Evolutionary conservation across 2,797 vertebrate species (phyloP), one percentile per base, ranked within the genome.

Genomic region (Linurgus olivaceus): DNA sequence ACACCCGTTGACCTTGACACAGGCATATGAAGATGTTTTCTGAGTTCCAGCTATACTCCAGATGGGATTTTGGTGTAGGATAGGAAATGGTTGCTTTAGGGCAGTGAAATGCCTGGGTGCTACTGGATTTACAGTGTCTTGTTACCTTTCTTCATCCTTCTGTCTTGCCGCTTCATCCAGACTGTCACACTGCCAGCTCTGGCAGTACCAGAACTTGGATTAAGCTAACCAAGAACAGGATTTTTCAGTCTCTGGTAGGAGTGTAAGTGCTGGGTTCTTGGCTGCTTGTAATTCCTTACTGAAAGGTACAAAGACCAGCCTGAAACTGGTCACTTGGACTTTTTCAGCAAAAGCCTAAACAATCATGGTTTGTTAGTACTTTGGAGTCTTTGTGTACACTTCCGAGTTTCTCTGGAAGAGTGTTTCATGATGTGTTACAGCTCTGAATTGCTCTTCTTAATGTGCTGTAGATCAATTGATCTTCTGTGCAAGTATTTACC

Each of bases 351-450:
- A 71, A 58, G 14, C 37, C 24, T 63, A 11, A 42, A 8, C 54
- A 20, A 1, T 28, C 1, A 0, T 31, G 35, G 11, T 57, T 77
- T 74, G 23, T 18, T 66, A 17, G 6, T 17, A 3, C 21, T 29
- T 63, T 47, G 21, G 19, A 61, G 16, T 61, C 20, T 78, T 77
- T 24, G 33, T 31, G 24, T 83, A 1, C 3, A 0, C 21, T 72
- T 76, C 14, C 7, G 12, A 37, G 9, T 55, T 66, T 48, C 25
- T 86, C 13, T 77, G 18, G 7, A 51, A 65, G 38, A 19, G 16
- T 77, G 4, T 59, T 80, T 73, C 9, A 4, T 44, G 5, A 17
- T 50, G 15, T 62, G 20, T 57, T 77, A 9, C 0, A 77, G 24
- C 10, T 73, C 59, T 65, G 42, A 79, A n/a, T 70, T 88, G 29